Evolutionary conservation across 2,888 invertebrate species (phyloP), one percentile per base, ranked within the genome.

Genomic region (Tetanocera ferruginea): DNA sequence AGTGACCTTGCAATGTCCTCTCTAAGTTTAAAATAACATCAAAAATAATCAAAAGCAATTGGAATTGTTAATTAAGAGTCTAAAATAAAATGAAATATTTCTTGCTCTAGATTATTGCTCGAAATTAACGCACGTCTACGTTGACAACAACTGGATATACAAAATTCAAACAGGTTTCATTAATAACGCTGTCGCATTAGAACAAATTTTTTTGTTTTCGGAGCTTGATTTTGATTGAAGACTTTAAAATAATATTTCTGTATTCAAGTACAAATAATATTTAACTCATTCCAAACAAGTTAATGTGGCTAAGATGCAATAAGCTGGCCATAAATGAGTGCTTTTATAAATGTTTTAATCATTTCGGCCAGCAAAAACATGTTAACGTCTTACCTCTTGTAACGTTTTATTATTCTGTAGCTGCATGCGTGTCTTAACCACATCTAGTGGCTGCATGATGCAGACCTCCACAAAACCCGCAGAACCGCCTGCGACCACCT

Each of bases 401-500:
- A 4, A 82, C 80, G 19, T 37, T 55, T 34, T 76, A 81, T 90
- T 90, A 76, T 89, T 90, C 89, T 96, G 95, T 70, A 96, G 90
- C 90, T 96, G 96, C 83, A 96, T 92, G 83, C 98, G 92, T 1
- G 98, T 98, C 91, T 98, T 98, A 3, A 98, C 94, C 79, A 98
- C 92, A 90, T 98, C 98, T 87, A 98, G 90, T 0, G 98, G 98
- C 90, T 98, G 98, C 98, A 98, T 98, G 73, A 98, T 94, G 88
- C 96, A 97, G 80, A 98, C 97, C 92, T 98, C 98, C 70, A 97
- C 93, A 90, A 98, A 97, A 88, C 96, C 96, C 84, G 97, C 97
- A 82, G 95, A 96, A 76, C 97, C 97, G 80, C 97, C 97, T 80
- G 97, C 94, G 23, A 87, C 76, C 72, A 89, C 87, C 76, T 89